Percentiles rank a stretch among this genome's conserved stretches.
These are phyloP conservation scores for Lipophrys pholis DNA, from an alignment of 2,113 vertebrate species.

Conservation along the genomic window DNA sequence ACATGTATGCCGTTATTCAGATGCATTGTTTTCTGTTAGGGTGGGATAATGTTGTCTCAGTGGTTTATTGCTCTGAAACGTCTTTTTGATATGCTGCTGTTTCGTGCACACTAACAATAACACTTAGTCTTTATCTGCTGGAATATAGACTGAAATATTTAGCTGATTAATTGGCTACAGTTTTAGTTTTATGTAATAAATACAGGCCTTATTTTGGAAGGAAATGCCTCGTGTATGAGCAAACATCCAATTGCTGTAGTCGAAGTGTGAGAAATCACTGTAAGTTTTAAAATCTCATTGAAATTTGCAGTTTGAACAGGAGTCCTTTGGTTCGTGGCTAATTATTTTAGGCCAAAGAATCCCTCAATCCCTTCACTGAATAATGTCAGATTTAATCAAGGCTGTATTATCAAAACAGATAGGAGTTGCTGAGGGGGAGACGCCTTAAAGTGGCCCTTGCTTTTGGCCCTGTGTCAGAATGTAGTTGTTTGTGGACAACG, in stretches of 20 bases:
- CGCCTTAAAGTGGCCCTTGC: neutral
- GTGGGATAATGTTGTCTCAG: neutral
- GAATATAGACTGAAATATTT: neutral
- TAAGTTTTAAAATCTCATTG: neutral
- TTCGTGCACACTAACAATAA: neutral
- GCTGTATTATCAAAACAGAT: neutral
- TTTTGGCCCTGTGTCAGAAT: neutral
- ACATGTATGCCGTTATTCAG: neutral
- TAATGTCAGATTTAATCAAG: neutral
- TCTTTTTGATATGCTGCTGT: neutral
- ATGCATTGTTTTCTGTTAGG: neutral
- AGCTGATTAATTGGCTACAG: neutral
- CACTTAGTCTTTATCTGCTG: neutral
- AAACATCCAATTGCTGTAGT: neutral
- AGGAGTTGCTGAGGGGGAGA: neutral
- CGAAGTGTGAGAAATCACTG: neutral
- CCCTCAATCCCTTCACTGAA: neutral
- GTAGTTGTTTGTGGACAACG: constrained; percentile 21
- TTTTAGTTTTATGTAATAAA: neutral
- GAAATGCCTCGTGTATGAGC: neutral
- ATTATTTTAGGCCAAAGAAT: neutral
- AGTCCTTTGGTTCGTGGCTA: neutral
- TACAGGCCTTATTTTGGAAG: neutral
- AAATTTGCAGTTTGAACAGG: neutral
- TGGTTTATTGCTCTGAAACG: neutral